phyloP scores from a whole-genome alignment of 1,140 invertebrate species.

The Ceratina australensis region DNA sequence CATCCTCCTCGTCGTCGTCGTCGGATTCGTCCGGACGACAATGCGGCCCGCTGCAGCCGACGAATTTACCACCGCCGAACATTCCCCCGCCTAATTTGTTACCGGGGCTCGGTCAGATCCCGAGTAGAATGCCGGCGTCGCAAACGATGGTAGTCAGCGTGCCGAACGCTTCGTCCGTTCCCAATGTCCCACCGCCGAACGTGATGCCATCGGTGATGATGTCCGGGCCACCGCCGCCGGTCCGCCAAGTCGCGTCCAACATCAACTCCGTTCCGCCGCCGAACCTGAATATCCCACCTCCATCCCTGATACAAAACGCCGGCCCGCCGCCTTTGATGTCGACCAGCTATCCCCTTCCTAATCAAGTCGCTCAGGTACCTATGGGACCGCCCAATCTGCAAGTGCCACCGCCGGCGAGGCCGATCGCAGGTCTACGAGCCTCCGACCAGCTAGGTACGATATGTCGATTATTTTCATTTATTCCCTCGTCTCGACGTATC shows the following conservation, averaged over 20 bases:
- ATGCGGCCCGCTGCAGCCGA: conserved; percentile 78
- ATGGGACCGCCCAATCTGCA: conserved; percentile 65
- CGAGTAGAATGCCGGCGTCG: conserved; percentile 70
- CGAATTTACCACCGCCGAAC: conserved; percentile 79
- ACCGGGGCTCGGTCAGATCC: conserved; percentile 73
- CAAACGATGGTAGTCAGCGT: conserved; percentile 77
- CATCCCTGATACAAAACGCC: conserved; percentile 68
- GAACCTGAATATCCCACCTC: conserved; percentile 73
- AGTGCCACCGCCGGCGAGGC: conserved; percentile 69
- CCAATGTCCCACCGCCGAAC: conserved; percentile 73
- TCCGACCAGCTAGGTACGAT: conserved; percentile 70
- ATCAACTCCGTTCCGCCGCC: conserved; percentile 74
- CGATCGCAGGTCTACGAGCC: conserved; percentile 60
- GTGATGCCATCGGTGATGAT: conserved; percentile 78
- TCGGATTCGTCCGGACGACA: conserved; percentile 70
- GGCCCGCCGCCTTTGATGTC: conserved; percentile 65
- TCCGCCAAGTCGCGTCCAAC: conserved; percentile 65
- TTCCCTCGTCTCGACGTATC: conserved; percentile 45
- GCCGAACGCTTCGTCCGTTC: conserved; percentile 68
- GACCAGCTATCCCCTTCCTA: conserved; percentile 69
- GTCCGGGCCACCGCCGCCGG: conserved; percentile 73
- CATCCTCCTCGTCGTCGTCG: conserved; percentile 52
- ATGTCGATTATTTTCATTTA: conserved; percentile 25
- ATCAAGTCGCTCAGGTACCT: conserved; percentile 71
- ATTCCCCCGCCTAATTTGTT: conserved; percentile 73